A percentile compares a stretch with the other conserved stretches of the same genome.
phyloP scores from a whole-genome alignment of 2,888 invertebrate species.

The Dryadula phaetusa region DNA sequence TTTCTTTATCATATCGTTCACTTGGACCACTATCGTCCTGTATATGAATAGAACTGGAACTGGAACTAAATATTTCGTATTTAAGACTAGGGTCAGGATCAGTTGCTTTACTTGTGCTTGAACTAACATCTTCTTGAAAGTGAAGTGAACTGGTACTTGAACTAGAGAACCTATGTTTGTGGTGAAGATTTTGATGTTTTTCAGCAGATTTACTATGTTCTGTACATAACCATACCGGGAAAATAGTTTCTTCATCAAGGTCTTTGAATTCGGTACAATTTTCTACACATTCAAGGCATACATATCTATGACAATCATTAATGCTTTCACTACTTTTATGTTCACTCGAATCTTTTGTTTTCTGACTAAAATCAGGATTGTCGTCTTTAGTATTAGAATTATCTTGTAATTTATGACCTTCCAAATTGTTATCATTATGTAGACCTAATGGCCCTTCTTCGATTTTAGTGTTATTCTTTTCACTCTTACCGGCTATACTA shows the following conservation, averaged over 20 bases:
- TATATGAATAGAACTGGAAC: conserved; percentile 6
- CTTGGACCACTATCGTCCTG: not conserved
- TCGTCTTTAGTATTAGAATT: conserved; percentile 14
- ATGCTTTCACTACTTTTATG: not conserved
- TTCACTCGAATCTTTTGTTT: conserved; percentile 11
- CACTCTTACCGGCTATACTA: not conserved
- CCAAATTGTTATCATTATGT: not conserved
- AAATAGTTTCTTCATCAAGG: not conserved
- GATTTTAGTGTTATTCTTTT: not conserved
- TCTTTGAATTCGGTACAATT: not conserved
- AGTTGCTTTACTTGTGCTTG: conserved; percentile 17
- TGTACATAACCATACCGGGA: not conserved
- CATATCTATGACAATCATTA: not conserved
- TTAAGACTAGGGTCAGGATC: conserved; percentile 15
- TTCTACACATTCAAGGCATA: conserved; percentile 1
- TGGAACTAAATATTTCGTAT: conserved; percentile 21
- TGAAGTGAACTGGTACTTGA: conserved; percentile 18
- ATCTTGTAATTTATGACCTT: not conserved
- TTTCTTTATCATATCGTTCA: not conserved
- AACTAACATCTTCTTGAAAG: conserved; percentile 4
- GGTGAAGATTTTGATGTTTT: not conserved
- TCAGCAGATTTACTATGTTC: not conserved
- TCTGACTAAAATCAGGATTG: not conserved
- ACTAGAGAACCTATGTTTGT: conserved; percentile 2
- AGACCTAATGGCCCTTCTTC: not conserved